Conservation (phyloP, 2,888 invertebrate species). For the Tetragonisca angustula region DNA sequence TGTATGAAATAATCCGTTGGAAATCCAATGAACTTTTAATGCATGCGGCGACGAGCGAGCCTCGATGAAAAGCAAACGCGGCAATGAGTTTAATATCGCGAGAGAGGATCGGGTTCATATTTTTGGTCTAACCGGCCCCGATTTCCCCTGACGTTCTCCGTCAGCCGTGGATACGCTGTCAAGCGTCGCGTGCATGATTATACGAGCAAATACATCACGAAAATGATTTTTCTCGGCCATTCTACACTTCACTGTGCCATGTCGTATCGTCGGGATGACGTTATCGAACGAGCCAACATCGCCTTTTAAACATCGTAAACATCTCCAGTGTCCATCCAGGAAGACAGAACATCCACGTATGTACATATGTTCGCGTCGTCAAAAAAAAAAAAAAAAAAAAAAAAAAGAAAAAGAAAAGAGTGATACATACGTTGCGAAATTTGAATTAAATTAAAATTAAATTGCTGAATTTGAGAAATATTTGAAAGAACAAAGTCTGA, state of each 20-base stretch:
- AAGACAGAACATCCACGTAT: background rate
- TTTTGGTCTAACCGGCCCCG: background rate
- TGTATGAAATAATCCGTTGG: background rate
- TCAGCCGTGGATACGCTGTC: background rate
- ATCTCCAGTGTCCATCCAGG: background rate
- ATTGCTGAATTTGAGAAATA: no score
- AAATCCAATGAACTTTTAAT: background rate
- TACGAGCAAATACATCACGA: constrained; percentile 60
- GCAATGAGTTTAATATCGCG: background rate
- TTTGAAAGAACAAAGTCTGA: no score
- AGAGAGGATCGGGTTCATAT: constrained; percentile 6
- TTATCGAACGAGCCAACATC: constrained; percentile 1
- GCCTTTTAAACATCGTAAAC: background rate
- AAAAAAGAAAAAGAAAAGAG: no score
- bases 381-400: no score
- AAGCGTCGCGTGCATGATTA: constrained; percentile 57
- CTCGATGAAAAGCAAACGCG: background rate
- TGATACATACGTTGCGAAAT: no score
- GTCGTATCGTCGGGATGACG: background rate
- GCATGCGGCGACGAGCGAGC: background rate
- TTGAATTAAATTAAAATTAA: no score
- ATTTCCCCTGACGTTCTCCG: constrained; percentile 1
- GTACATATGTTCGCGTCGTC: no score
- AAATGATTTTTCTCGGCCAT: constrained; percentile 38
- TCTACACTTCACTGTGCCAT: background rate